Conservation (phyloP, 2,113 vertebrate genomes). For the Tiliqua scincoides region DNA sequence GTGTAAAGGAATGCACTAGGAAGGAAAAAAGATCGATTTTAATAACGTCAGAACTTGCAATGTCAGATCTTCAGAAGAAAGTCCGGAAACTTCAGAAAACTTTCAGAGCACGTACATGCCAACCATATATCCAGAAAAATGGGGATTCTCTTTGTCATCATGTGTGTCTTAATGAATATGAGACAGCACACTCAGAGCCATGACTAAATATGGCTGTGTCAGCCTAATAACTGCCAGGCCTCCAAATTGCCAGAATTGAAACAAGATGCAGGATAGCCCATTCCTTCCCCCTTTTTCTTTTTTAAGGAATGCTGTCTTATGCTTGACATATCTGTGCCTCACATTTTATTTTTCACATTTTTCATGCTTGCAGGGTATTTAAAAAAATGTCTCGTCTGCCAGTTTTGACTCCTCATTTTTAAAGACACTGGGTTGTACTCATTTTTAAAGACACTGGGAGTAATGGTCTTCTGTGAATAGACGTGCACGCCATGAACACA, state of each 20-base stretch:
- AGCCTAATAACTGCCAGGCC: conserved; percentile 54
- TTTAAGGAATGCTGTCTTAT: conserved; percentile 14
- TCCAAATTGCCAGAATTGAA: conserved; percentile 33
- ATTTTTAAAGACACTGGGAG: background rate
- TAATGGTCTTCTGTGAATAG: background rate
- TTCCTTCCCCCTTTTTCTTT: background rate
- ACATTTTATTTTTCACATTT: conserved; percentile 25
- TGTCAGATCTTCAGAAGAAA: conserved; percentile 33
- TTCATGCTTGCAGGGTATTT: background rate
- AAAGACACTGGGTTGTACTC: background rate
- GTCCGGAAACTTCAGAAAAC: conserved; percentile 35
- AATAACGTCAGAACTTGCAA: conserved; percentile 45
- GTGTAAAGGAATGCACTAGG: background rate
- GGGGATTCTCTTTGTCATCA: conserved; percentile 47
- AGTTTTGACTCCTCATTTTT: background rate
- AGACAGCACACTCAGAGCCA: conserved; percentile 44
- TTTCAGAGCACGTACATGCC: conserved; percentile 12
- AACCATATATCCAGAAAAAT: conserved; percentile 42
- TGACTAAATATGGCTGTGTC: conserved; percentile 6
- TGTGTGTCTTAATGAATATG: conserved; percentile 41
- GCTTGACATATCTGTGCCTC: conserved; percentile 30
- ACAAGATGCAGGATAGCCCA: conserved; percentile 14
- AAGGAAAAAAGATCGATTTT: conserved; percentile 30
- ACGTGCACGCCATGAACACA: no score
- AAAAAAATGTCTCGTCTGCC: background rate